phyloP scores from a whole-genome alignment of 2,888 invertebrate species.

The Chloroclystis v-ata region DNA sequence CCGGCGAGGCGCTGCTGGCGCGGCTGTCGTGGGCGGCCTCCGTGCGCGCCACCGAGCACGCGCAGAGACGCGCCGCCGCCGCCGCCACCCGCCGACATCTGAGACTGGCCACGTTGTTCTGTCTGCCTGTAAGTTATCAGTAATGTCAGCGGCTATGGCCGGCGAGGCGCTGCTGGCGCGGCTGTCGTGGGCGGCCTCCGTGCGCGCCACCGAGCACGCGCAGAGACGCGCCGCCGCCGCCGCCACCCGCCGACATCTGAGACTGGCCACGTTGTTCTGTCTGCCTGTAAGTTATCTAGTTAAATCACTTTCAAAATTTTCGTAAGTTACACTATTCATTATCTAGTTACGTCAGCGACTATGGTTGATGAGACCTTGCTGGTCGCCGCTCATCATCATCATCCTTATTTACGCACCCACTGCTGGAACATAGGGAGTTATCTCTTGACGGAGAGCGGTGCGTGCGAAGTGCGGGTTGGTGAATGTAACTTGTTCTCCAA shows the following conservation, averaged over 20 bases:
- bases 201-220: constrained; percentile 88
- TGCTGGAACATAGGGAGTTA: too few relatives aligned
- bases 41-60: constrained; percentile 87
- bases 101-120: constrained; percentile 90
- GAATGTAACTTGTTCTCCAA: too few relatives aligned
- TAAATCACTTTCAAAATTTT: too few relatives aligned
- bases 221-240: constrained; percentile 86
- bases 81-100: constrained; percentile 84
- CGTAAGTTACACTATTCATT: too few relatives aligned
- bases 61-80: constrained; percentile 85
- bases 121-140: constrained; percentile 85
- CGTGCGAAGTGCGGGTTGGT: too few relatives aligned
- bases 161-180: constrained; percentile 95
- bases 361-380: constrained; percentile 95
- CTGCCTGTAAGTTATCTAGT: constrained; percentile 82
- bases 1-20: constrained; percentile 94
- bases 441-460: too few relatives aligned
- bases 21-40: constrained; percentile 96
- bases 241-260: constrained; percentile 82
- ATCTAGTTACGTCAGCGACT: constrained; percentile 91
- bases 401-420: too few relatives aligned
- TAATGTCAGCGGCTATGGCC: constrained; percentile 93
- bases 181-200: constrained; percentile 94
- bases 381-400: too few relatives aligned
- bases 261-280: constrained; percentile 91